These are phyloP conservation scores for Caiman crocodilus DNA, from an alignment of 2,797 vertebrate genomes.

Conservation along the genomic window DNA sequence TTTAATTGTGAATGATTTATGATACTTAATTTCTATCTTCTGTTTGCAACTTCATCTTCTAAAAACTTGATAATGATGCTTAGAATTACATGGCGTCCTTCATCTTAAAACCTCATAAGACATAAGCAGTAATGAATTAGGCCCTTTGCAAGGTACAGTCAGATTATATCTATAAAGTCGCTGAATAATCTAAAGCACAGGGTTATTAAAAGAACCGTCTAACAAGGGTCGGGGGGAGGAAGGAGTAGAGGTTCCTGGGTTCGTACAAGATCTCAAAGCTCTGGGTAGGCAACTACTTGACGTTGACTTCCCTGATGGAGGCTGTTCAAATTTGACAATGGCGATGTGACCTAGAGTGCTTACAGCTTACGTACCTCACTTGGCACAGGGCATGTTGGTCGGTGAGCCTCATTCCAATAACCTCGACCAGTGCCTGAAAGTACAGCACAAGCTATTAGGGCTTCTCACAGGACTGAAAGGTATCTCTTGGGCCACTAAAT, in stretches of 20 bases:
- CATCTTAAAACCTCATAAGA: neutral
- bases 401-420: too few relatives aligned
- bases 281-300: too few relatives aligned
- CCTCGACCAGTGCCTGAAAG: too few relatives aligned
- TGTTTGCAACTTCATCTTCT: neutral
- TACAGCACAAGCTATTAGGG: too few relatives aligned
- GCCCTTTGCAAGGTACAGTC: neutral
- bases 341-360: neutral
- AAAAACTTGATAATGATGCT: neutral
- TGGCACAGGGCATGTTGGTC: too few relatives aligned
- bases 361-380: too few relatives aligned
- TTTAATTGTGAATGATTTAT: neutral
- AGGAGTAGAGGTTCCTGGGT: neutral
- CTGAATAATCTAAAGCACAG: neutral
- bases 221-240: neutral
- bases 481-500: too few relatives aligned
- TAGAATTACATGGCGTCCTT: neutral
- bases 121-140: neutral
- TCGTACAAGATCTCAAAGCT: neutral
- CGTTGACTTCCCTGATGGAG: rapidly evolving
- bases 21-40: neutral
- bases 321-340: neutral
- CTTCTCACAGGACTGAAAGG: neutral
- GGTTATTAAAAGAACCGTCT: neutral
- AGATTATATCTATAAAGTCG: neutral